Evolutionary conservation across 2,113 vertebrate species (phyloP).

Genomic region (Xenopus borealis): DNA sequence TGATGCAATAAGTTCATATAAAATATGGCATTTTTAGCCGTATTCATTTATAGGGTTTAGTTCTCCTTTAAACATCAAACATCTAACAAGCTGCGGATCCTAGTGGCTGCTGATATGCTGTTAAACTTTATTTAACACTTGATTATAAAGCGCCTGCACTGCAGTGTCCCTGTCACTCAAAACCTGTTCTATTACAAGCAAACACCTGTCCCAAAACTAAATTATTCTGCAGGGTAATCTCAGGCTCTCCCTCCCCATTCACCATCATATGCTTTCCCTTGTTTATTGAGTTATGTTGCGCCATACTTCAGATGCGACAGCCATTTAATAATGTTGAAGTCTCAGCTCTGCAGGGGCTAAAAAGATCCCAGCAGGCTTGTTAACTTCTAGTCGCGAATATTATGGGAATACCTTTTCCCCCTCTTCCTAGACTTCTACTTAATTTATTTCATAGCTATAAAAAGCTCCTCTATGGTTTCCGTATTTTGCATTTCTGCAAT

Average conservation of each 20-base stretch:
- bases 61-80: too few relatives aligned
- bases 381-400: constrained; percentile 69
- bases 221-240: constrained; percentile 52
- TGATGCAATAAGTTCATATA: too few relatives aligned
- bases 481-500: constrained; percentile 44
- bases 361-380: constrained; percentile 75
- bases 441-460: constrained; percentile 64
- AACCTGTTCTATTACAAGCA: constrained; percentile 52
- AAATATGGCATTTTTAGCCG: too few relatives aligned
- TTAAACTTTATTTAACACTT: constrained; percentile 27
- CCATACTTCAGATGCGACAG: constrained; percentile 62
- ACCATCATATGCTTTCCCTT: constrained; percentile 56
- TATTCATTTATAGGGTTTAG: too few relatives aligned
- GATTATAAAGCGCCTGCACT: constrained; percentile 10
- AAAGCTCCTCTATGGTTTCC: constrained; percentile 51
- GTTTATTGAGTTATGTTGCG: constrained; percentile 62
- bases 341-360: constrained; percentile 69
- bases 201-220: constrained; percentile 61
- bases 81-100: too few relatives aligned
- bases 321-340: constrained; percentile 71
- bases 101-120: not conserved
- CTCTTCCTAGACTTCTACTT: constrained; percentile 61
- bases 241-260: constrained; percentile 49
- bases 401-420: constrained; percentile 66
- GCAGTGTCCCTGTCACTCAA: constrained; percentile 24